Percentiles rank a stretch among this genome's conserved stretches.
Evolutionary conservation across 30 jellyfish, hydroid and myxozoan genomes (phyloP).

Genomic region (Aurelia sp.): DNA sequence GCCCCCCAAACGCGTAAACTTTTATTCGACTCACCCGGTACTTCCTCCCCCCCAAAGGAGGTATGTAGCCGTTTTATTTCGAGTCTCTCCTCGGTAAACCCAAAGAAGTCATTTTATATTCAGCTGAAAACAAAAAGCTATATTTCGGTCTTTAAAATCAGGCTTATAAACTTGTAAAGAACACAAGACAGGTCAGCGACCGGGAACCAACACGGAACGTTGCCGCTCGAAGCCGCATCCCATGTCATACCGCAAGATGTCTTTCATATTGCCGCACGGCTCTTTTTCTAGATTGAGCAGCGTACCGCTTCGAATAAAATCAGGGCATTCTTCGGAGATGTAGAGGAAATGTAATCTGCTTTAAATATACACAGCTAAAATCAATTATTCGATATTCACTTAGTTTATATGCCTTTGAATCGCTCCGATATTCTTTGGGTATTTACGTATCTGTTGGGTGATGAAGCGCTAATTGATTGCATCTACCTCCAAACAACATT

Average conservation of each 20-base stretch:
- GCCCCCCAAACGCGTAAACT: too few relatives aligned
- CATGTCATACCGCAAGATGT: slow-evolving; percentile 3
- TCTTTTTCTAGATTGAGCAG: neutral
- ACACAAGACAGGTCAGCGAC: too few relatives aligned
- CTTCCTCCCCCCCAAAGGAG: too few relatives aligned
- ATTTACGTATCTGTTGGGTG: slow-evolving; percentile 4
- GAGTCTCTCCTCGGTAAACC: too few relatives aligned
- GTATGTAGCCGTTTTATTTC: too few relatives aligned
- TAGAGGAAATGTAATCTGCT: neutral
- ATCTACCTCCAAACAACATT: slow-evolving; percentile 34
- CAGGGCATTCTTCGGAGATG: slow-evolving; percentile 5
- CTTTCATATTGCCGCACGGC: slow-evolving; percentile 7
- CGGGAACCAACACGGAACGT: too few relatives aligned
- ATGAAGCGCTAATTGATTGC: slow-evolving; percentile 42
- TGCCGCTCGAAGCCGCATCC: too few relatives aligned
- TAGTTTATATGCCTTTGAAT: slow-evolving; percentile 14
- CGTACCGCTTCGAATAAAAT: neutral
- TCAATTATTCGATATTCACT: slow-evolving; percentile 1
- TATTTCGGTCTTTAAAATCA: too few relatives aligned
- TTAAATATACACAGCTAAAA: neutral
- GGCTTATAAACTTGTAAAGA: too few relatives aligned
- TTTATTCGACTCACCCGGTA: too few relatives aligned
- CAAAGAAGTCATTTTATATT: too few relatives aligned
- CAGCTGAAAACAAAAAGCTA: too few relatives aligned
- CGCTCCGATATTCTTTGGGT: slow-evolving; percentile 43